These are phyloP conservation scores for Pimpla rufipes DNA, from an alignment of 2,888 invertebrate genomes.

Conservation along the genomic window DNA sequence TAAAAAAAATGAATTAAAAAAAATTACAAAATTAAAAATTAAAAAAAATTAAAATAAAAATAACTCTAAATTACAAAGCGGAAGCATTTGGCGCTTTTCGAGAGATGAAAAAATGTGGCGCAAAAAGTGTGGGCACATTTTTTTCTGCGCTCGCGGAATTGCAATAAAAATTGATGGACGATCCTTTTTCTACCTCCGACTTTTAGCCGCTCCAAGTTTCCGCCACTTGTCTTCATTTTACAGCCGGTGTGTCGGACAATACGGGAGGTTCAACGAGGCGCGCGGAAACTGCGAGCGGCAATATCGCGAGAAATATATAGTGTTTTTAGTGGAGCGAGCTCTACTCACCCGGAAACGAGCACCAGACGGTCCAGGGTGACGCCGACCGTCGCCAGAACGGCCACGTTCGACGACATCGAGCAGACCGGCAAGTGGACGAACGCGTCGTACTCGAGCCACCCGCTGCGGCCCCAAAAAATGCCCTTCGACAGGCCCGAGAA, in stretches of 20 bases:
- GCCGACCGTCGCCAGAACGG: constrained; percentile 80
- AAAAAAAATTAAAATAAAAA: no score
- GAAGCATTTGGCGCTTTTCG: no score
- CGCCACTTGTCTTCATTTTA: constrained; percentile 12
- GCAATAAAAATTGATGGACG: background rate
- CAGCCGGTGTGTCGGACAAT: background rate
- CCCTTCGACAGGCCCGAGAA: constrained; percentile 76
- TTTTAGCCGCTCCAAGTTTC: background rate
- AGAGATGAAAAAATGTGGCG: no score
- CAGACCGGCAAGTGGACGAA: constrained; percentile 81
- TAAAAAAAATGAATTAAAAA: no score
- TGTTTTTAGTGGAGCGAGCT: constrained; percentile 13
- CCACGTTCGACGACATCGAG: constrained; percentile 79
- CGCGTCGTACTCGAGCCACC: constrained; percentile 80
- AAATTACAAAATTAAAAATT: no score
- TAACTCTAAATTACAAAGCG: background rate
- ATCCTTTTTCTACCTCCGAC: background rate
- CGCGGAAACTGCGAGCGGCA: background rate
- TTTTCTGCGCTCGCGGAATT: no score
- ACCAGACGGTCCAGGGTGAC: constrained; percentile 77
- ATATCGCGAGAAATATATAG: constrained; percentile 8
- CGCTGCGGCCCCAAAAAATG: constrained; percentile 76
- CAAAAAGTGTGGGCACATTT: no score
- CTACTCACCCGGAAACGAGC: constrained; percentile 70
- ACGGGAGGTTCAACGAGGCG: background rate